Evolutionary conservation across 2,797 vertebrate genomes (phyloP).

Genomic region (Gymnoscopelus braueri): DNA sequence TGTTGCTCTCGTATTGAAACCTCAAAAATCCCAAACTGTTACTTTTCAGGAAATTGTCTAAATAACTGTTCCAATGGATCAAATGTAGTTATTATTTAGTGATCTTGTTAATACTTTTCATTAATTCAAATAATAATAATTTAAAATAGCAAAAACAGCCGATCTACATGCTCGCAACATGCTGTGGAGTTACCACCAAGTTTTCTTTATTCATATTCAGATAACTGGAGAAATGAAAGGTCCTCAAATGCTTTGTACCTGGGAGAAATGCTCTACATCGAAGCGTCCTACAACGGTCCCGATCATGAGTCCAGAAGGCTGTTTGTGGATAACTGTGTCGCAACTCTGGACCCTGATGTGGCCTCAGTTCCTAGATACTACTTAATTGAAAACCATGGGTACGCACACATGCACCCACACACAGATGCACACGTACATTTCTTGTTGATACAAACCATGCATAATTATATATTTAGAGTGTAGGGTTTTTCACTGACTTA

Average conservation of each 20-base stretch:
- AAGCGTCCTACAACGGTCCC: conserved; percentile 41
- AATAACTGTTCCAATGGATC: too few species aligned
- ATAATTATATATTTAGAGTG: neutral
- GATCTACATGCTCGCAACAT: too few species aligned
- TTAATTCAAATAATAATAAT: too few species aligned
- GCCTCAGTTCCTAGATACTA: conserved; percentile 58
- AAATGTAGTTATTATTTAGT: neutral
- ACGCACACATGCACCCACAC: neutral
- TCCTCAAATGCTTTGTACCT: conserved; percentile 40
- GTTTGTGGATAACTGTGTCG: conserved; percentile 56
- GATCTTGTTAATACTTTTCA: neutral
- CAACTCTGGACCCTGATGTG: conserved; percentile 46
- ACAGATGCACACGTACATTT: neutral
- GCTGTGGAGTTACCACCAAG: too few species aligned
- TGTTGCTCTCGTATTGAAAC: too few species aligned
- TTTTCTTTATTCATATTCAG: conserved; percentile 19
- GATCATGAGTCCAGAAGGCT: conserved; percentile 8
- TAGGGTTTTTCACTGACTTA: too few species aligned
- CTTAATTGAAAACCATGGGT: conserved; percentile 61
- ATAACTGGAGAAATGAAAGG: conserved; percentile 44
- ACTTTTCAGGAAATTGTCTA: too few species aligned
- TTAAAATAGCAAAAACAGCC: too few species aligned
- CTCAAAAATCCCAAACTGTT: too few species aligned
- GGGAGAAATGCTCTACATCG: conserved; percentile 51
- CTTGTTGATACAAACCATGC: neutral